Base-by-base conservation (phyloP, 2,113 vertebrate species). In the Oriolus oriolus region DNA sequence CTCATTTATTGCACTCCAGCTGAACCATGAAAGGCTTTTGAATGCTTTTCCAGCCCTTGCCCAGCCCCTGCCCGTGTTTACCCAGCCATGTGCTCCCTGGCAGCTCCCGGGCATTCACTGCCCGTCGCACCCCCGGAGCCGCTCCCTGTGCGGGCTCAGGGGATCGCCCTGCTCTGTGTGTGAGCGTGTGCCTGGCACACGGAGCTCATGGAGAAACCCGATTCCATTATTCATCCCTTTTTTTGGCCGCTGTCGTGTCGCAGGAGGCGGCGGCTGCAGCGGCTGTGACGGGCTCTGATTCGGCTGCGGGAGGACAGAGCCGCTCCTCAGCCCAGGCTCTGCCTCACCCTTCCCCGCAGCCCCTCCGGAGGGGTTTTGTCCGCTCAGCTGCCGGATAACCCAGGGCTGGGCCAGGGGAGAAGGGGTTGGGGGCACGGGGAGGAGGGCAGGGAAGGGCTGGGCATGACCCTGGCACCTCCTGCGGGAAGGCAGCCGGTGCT, bases 1-100 rank as follows among this genome's bases (percentile, higher is more conserved):
- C 66, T 31, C 47, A 26, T 83, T 83, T 71, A 76, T 22, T 69
- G 87, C 82, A 9, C 73, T 57, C 26, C 87, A 85, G 56, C 70
- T 89, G 95, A 95, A 53, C 71, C 69, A 31, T 70, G 82, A 83
- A 82, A 93, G 74, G 60, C 52, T 77, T 61, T 26, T 31, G 44
- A 66, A 33, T 26, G 70, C 52, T 79, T 53, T 68, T 45, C 41
- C 76, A 70, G 73, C 65, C 45, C 5, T 64, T 21, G 74, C 41
- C 61, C 92, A 69, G 94, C 28, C 59, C 73, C 47, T 35, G 45
- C 21, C 37, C 42, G 56, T 84, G 68, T 64, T 83, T 65, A 53
- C 14, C 77, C 89, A 45, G 73, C 49, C 79, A 8, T 52, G 86
- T 15, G 80, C 52, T 81, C 4, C 79, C 74, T 27, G 74, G 81